Evolutionary conservation across 2,797 vertebrate genomes (phyloP), one percentile per base, ranked within the genome.

Genomic region (Salmo trutta): DNA sequence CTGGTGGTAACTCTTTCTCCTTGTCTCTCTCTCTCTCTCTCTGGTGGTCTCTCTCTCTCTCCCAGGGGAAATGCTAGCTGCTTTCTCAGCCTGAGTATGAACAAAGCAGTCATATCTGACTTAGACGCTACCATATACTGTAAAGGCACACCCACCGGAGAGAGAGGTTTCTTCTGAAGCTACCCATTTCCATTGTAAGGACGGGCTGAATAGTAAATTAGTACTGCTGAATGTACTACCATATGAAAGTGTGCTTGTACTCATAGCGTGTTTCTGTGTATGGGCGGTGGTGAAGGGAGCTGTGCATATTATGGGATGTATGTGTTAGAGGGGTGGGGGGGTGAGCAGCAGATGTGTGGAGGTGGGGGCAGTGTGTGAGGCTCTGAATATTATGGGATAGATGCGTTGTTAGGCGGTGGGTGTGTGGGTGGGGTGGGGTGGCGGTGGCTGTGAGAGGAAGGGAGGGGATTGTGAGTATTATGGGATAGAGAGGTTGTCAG

Each of bases 351-450:
- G 84, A 84, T 84, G 85, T 81, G 79, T 86, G 69, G 64, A 77
- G 36, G 77, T 24, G 71, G 47, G 88, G 88, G 88, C 82, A 82
- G 91, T 91, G 92, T 91, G 90, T 88, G 84, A 81, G 85, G 82
- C 84, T 82, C 81, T 88, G 90, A 87, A 90, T 89, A 94, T 95
- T 94, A 94, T 94, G 93, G 94, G 93, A 92, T 93, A 85, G 90
- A 84, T 90, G 83, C 78, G 68, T 75, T 36, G 17, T 5, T 56
- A 24, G 21, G 68, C 5, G 77, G 29, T 77, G 53, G 79, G 52
- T 77, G 82, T 36, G 33, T 36, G 74, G 79, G 85, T 86, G 83
- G 83, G 84, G 79, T 79, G 75, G 14, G 77, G 71, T 84, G 79
- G 80, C 78, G 84, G 70, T 71, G 86, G 86, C 86, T 86, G 66